Evolutionary conservation across 2,113 vertebrate genomes (phyloP), one percentile per base, ranked within the genome.

Genomic region (Chelonoidis abingdonii): DNA sequence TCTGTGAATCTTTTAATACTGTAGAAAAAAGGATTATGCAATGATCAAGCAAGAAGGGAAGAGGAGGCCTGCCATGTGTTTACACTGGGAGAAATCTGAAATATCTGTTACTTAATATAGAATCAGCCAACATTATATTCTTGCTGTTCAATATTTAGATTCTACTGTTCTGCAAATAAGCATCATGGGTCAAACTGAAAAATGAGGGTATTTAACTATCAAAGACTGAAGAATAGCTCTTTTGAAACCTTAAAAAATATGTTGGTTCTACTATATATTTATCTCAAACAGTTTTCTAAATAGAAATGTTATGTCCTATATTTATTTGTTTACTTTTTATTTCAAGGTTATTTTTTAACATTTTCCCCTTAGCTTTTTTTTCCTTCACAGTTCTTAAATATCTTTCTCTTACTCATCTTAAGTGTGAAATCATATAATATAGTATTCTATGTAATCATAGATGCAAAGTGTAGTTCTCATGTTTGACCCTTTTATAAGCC

Each of bases 91-190:
- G 50, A 50, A 50, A 50, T 50, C 50, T 50, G 50, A 50, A 50
- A 50, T 50, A 50, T 50, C 50, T 50, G 80, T 78, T 93, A 25
- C 54, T 94, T 95, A 94, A 86, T 50, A 92, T 22, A 90, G 47
- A 95, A 87, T 79, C 8, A 88, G 62, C 92, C 47, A 94, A 92
- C 87, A 96, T 88, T 29, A 38, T 50, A 59, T 83, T 89, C 22
- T 31, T 5, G 38, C 10, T 80, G 94, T 57, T 96, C 84, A 88
- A 84, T 96, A 95, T 95, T 96, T 94, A 75, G 87, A 86, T 87
- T 59, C 4, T 21, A 38, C 29, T 93, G 24, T 35, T 56, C 35
- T 95, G 80, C 50, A 96, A 95, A 95, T 54, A 90, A 44, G 1
- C 6, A 9, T 10, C 41, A 12, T 0, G 1, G 29, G 86, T 12